These are phyloP conservation scores for Circaetus cinerascens DNA, from an alignment of 2,113 vertebrate species.

Conservation along the genomic window DNA sequence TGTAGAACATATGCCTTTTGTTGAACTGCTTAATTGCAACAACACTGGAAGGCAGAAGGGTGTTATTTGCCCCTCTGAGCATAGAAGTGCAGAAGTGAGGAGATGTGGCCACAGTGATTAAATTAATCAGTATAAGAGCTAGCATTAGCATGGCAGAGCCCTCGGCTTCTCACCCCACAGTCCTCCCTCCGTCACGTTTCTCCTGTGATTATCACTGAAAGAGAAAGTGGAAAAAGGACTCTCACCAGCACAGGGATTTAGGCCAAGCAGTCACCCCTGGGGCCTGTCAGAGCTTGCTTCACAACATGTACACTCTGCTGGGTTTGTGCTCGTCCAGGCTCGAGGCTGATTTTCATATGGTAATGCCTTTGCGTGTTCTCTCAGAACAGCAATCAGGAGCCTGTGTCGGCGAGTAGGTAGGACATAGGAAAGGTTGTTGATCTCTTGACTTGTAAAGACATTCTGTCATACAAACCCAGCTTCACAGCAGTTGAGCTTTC, in stretches of 20 bases:
- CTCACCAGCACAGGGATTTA: neutral
- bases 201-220: neutral
- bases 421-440: conserved; percentile 77
- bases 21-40: conserved; percentile 3
- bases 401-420: conserved; percentile 69
- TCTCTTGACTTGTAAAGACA: conserved; percentile 82
- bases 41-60: neutral
- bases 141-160: neutral
- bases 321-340: conserved; percentile 3
- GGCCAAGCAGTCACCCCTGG: conserved; percentile 1
- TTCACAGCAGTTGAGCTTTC: conserved; percentile 73
- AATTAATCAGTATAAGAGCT: neutral
- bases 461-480: conserved; percentile 77
- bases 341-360: conserved; percentile 68
- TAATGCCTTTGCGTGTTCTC: conserved; percentile 43
- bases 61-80: neutral
- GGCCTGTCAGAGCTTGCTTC: conserved; percentile 25
- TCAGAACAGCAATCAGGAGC: conserved; percentile 71
- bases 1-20: neutral
- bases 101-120: neutral
- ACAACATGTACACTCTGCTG: conserved; percentile 29
- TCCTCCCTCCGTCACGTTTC: neutral
- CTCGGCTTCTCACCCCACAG: neutral
- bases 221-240: conserved; percentile 16
- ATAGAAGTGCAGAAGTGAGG: neutral